These are phyloP conservation scores for Drosophila pseudoananassae DNA, from an alignment of 1,140 invertebrate genomes.

Conservation along the genomic window DNA sequence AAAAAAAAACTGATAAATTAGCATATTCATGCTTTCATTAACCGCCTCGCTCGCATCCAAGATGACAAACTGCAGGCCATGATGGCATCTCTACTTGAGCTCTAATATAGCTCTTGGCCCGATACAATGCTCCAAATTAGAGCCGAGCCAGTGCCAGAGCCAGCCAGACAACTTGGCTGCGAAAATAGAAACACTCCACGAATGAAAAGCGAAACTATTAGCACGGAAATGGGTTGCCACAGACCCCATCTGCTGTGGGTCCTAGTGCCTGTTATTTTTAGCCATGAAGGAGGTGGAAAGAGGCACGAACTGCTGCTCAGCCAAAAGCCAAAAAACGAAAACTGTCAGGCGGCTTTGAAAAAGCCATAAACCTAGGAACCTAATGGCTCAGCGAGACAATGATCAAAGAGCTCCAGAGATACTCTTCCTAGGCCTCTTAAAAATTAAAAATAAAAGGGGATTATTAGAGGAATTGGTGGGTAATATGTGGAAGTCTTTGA, in stretches of 20 bases:
- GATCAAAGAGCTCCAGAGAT: constrained; percentile 19
- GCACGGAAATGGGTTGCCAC: constrained; percentile 47
- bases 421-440: constrained; percentile 19
- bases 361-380: constrained; percentile 45
- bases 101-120: constrained; percentile 7
- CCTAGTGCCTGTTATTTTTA: constrained; percentile 67
- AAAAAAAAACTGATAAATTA: constrained; percentile 45
- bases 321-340: constrained; percentile 29
- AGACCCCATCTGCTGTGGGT: constrained; percentile 6
- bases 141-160: neutral
- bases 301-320: constrained; percentile 18
- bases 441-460: neutral
- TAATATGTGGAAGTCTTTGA: no score
- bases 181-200: constrained; percentile 45
- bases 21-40: constrained; percentile 70
- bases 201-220: constrained; percentile 76
- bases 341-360: constrained; percentile 43
- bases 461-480: neutral
- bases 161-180: constrained; percentile 6
- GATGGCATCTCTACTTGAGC: constrained; percentile 29
- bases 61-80: constrained; percentile 56
- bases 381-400: constrained; percentile 35
- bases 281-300: constrained; percentile 31
- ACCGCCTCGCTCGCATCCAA: constrained; percentile 7
- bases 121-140: constrained; percentile 28